Evolutionary conservation across 2,797 vertebrate genomes (phyloP).

Genomic region (Anniella stebbinsi): DNA sequence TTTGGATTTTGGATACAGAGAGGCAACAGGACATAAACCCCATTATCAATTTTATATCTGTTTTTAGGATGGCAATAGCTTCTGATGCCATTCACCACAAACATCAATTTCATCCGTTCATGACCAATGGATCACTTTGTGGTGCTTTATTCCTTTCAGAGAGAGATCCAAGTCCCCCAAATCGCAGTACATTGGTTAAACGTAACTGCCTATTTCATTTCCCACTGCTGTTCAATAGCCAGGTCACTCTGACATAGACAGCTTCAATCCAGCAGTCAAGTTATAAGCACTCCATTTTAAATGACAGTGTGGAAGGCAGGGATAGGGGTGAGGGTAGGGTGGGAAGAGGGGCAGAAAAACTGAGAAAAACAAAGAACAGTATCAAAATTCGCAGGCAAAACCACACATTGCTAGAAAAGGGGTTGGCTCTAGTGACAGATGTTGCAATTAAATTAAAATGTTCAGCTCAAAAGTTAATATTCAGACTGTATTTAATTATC

Average conservation of each 20-base stretch:
- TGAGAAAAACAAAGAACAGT: neutral
- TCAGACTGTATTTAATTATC: slow-evolving; percentile 55
- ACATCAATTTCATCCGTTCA: neutral
- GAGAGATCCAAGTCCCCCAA: neutral
- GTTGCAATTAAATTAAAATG: slow-evolving; percentile 58
- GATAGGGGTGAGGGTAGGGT: neutral
- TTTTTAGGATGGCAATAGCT: neutral
- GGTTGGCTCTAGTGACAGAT: slow-evolving; percentile 49
- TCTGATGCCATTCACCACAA: neutral
- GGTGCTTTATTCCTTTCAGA: neutral
- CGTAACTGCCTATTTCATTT: neutral
- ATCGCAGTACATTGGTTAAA: neutral
- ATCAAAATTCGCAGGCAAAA: slow-evolving; percentile 14
- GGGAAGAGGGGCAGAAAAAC: neutral
- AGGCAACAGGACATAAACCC: neutral
- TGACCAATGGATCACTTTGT: neutral
- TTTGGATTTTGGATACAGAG: neutral
- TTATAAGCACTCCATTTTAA: neutral
- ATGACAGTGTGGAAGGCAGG: neutral
- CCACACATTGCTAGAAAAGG: slow-evolving; percentile 13
- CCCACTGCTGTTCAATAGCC: neutral
- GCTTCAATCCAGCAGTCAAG: neutral
- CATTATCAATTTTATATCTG: neutral
- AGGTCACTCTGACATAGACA: neutral
- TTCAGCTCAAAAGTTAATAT: slow-evolving; percentile 60